Evolutionary conservation across 2,797 vertebrate species (phyloP), one percentile per base, ranked within the genome.

Genomic region (Halcyon chelicuti): DNA sequence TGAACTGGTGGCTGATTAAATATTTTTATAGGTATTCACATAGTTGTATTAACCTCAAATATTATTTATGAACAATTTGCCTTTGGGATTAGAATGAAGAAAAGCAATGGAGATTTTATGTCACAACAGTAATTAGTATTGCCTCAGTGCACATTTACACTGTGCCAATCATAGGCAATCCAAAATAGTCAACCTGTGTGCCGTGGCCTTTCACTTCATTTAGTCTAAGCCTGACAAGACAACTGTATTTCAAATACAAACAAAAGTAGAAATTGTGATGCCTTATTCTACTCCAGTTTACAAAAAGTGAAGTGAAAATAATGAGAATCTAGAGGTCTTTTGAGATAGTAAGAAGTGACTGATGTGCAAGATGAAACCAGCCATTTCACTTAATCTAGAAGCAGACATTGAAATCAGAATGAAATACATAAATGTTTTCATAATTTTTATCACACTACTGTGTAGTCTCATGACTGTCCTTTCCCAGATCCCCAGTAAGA

Each of bases 11-110:
- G 70, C 66, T 93, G 88, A 58, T 93, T 85, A 76, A 93, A 85
- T 95, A 90, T 95, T 96, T 95, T 40, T 93, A 54, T n/a, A 88
- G 90, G 55, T 82, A 92, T 54, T 89, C 49, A 51, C 40, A 71
- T 58, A 88, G 29, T 35, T 88, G 11, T 85, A 73, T 82, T 95
- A 94, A 89, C 44, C 71, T 87, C 79, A 76, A 51, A 66, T 84
- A 60, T 77, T 86, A 61, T 87, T 90, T 79, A 61, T 96, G 21
- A 90, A 79, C n/a, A 94, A 16, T 79, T 86, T 88, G 17, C 52
- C 47, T 90, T 88, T 76, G 77, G 71, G 74, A 76, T 73, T 89
- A 81, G 57, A 86, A 66, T 76, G 47, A 85, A 88, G 49, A 75
- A 86, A 94, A 88, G 10, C 67, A 70, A 44, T 54, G 15, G 47